Evolutionary conservation across 2,113 vertebrate species (phyloP), one percentile per base, ranked within the genome.

Genomic region (Gymnocephalus cernua): DNA sequence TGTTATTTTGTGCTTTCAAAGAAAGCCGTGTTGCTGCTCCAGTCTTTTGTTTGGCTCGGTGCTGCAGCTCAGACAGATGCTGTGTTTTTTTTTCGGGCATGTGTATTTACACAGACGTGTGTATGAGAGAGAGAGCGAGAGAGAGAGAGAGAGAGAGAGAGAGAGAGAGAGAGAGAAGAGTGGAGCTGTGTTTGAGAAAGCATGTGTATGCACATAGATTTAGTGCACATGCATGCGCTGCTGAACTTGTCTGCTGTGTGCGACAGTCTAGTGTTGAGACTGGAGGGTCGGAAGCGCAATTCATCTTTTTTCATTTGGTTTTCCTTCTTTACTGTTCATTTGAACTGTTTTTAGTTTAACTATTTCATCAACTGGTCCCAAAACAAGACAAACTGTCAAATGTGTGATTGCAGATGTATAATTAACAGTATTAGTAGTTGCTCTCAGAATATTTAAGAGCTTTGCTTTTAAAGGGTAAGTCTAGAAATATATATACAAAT

Each of bases 21-120:
- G 71, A 64, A 58, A n/a, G 57, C 41, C 51, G n/a, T 47, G 21
- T 51, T 29, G 18, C 54, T 35, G 70, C 59, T 70, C 54, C 68
- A 76, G 64, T 86, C 57, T 87, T 88, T 90, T 66, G 77, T 84
- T 92, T 93, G 80, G 75, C 77, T 74, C 54, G 0, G 44, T 0
- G 10, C 56, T 78, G 66, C 7, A 41, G 16, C 64, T 70, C 21
- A 0, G 57, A 53, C 67, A 61, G 79, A 84, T 77, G 51, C 25
- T 63, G 63, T 75, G 70, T 85, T 80, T 56, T 63, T n/a, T 41
- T 56, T 67, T 74, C 67, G 80, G 66, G 35, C 56, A 5, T 79
- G 70, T 83, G 56, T 67, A 29, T 79, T 72, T 59, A 74, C 66
- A 59, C 35, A 58, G 51, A 86, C 27, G 45, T 44, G 27, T 45